Evolutionary conservation across 2,888 invertebrate genomes (phyloP).

Genomic region (Epicampocera succincta): DNA sequence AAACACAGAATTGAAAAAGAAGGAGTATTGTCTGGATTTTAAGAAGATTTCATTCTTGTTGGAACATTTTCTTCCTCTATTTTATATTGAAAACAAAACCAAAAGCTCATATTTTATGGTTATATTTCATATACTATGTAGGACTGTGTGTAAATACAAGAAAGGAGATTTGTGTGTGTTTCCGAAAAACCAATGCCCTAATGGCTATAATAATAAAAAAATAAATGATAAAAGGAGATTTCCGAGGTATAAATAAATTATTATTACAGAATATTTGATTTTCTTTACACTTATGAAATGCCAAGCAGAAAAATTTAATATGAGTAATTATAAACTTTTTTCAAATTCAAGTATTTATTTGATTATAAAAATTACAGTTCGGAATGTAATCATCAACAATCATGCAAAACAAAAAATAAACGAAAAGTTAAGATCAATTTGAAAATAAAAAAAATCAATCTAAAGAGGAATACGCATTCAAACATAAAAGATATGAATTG

Average conservation of each 20-base stretch:
- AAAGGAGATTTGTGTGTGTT: too few species aligned
- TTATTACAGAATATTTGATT: not conserved
- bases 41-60: too few species aligned
- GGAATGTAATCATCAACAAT: slow-evolving; percentile 60
- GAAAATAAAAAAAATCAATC: slow-evolving; percentile 25
- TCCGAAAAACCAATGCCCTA: too few species aligned
- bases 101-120: too few species aligned
- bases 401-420: slow-evolving; percentile 57
- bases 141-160: too few species aligned
- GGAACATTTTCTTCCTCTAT: too few species aligned
- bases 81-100: too few species aligned
- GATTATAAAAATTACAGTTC: slow-evolving; percentile 11
- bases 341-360: not conserved
- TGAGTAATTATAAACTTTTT: not conserved
- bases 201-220: too few species aligned
- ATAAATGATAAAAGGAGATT: not conserved
- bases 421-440: slow-evolving; percentile 9
- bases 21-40: too few species aligned
- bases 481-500: slow-evolving; percentile 46
- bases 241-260: not conserved
- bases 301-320: too few species aligned
- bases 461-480: slow-evolving; percentile 64
- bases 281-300: not conserved
- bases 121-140: too few species aligned
- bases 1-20: too few species aligned